These are phyloP conservation scores for Sycobia sp. DNA, from an alignment of 1,140 invertebrate species.

Conservation along the genomic window DNA sequence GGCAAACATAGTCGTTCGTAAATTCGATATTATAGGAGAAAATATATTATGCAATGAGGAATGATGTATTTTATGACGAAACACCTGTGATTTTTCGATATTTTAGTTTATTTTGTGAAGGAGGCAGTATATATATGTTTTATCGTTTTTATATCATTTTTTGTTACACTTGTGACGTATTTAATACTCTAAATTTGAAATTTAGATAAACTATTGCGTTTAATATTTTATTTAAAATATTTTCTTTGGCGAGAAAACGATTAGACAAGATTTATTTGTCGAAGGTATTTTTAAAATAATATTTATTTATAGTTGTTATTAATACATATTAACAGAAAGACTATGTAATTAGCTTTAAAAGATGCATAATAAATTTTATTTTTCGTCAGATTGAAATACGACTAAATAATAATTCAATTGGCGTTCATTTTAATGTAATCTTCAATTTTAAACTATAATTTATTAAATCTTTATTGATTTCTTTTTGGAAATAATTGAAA, in stretches of 20 bases:
- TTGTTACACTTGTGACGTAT: slow-evolving; percentile 5
- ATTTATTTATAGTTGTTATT: too few relatives aligned
- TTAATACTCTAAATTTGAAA: slow-evolving; percentile 13
- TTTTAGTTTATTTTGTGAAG: neutral
- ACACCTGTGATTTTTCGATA: slow-evolving; percentile 32
- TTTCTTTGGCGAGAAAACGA: slow-evolving; percentile 4
- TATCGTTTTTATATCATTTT: neutral
- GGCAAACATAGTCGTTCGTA: slow-evolving; percentile 24
- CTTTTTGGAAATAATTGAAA: neutral
- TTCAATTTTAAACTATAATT: too few relatives aligned
- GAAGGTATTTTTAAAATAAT: neutral
- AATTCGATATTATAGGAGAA: slow-evolving; percentile 24
- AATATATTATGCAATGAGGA: slow-evolving; percentile 12
- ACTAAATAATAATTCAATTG: too few relatives aligned
- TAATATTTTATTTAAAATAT: slow-evolving; percentile 6
- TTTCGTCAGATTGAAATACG: too few relatives aligned
- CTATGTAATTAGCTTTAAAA: too few relatives aligned
- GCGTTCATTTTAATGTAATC: too few relatives aligned
- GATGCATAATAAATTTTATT: too few relatives aligned
- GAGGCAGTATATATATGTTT: neutral
- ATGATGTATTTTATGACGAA: slow-evolving; percentile 15
- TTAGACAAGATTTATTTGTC: too few relatives aligned
- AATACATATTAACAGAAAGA: too few relatives aligned
- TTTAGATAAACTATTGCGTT: slow-evolving; percentile 2
- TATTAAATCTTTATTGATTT: neutral